Percentiles rank a stretch among this genome's conserved stretches.
These are phyloP conservation scores for Sitobion miscanthi DNA, from an alignment of 1,140 invertebrate species.

Conservation along the genomic window DNA sequence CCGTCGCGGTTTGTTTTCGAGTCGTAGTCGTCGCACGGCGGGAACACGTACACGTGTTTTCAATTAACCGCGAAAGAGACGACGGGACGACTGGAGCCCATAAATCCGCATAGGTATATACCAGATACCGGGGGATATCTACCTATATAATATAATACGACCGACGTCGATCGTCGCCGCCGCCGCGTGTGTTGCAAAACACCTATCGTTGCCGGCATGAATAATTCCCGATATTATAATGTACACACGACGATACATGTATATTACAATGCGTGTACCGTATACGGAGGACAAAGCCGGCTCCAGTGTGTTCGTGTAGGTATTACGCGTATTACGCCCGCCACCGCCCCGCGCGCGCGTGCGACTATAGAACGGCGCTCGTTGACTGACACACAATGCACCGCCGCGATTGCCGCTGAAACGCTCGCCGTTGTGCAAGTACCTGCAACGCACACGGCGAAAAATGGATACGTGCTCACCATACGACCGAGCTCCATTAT, in stretches of 20 bases:
- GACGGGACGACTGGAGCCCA: slow-evolving; percentile 17
- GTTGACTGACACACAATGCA: slow-evolving; percentile 6
- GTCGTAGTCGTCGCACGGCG: background rate
- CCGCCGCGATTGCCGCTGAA: background rate
- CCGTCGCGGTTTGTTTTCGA: slow-evolving; percentile 12
- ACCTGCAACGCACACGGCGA: background rate
- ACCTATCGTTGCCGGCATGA: slow-evolving; percentile 17
- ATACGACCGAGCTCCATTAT: background rate
- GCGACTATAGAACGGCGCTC: background rate
- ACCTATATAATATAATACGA: background rate
- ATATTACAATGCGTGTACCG: background rate
- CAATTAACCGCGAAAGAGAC: slow-evolving; percentile 35
- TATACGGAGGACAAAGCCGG: slow-evolving; percentile 10
- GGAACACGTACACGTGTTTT: slow-evolving; percentile 41
- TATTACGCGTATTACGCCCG: background rate
- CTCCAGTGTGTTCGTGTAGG: background rate
- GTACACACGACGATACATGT: background rate
- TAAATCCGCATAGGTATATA: slow-evolving; percentile 37
- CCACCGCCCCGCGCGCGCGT: background rate
- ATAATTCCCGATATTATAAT: slow-evolving; percentile 23
- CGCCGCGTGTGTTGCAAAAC: background rate
- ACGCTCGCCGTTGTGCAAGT: background rate
- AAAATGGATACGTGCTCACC: background rate
- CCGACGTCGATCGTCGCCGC: background rate
- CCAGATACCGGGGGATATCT: background rate